These are phyloP conservation scores for Lymantria dispar DNA, from an alignment of 2,888 invertebrate genomes.

Conservation along the genomic window DNA sequence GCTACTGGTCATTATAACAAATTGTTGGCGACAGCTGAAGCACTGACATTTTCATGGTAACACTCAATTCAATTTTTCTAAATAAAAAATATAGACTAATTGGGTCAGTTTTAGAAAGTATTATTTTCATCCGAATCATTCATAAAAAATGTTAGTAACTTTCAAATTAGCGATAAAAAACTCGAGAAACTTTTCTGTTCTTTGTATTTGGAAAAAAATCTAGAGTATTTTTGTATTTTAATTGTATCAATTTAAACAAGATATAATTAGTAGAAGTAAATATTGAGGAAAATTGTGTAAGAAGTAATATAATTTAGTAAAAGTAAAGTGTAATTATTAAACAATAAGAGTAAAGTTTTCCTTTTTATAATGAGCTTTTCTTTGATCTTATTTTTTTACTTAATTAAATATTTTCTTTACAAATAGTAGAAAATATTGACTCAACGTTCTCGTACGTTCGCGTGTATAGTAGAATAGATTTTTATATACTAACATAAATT, in stretches of 20 bases:
- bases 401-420: too few species aligned
- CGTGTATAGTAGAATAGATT: too few species aligned
- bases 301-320: too few species aligned
- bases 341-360: too few species aligned
- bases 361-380: too few species aligned
- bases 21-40: constrained; percentile 67
- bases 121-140: constrained; percentile 30
- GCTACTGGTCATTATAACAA: constrained; percentile 62
- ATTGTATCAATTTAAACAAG: not conserved
- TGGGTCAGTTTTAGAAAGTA: constrained; percentile 34
- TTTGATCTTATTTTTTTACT: too few species aligned
- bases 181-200: constrained; percentile 11
- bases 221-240: constrained; percentile 5
- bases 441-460: too few species aligned
- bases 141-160: constrained; percentile 22
- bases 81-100: constrained; percentile 42
- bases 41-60: constrained; percentile 30
- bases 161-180: constrained; percentile 29
- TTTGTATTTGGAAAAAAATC: constrained; percentile 5
- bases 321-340: too few species aligned
- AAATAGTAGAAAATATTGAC: too few species aligned
- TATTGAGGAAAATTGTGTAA: too few species aligned
- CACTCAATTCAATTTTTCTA: constrained; percentile 25
- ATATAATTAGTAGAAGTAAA: not conserved
- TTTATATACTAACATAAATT: too few species aligned